Percentiles rank a stretch among this genome's conserved stretches.
These are phyloP conservation scores for Tapirus terrestris DNA, from an alignment of 2,113 vertebrate genomes.

Conservation along the genomic window DNA sequence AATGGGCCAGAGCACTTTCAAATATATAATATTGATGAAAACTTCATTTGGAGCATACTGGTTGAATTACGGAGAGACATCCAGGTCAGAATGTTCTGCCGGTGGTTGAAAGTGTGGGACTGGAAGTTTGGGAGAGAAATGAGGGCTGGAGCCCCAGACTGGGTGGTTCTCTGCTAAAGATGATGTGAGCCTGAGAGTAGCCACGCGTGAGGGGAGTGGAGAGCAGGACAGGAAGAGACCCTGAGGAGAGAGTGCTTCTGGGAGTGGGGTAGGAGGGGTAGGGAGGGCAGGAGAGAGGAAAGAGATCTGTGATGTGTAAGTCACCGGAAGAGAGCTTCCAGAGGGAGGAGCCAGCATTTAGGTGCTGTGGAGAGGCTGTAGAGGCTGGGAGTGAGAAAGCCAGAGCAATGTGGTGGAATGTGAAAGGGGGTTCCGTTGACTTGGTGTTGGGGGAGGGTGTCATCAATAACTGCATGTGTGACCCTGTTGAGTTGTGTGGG, in stretches of 20 bases:
- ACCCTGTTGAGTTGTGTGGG: neutral
- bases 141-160: neutral
- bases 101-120: neutral
- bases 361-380: neutral
- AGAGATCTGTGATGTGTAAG: neutral
- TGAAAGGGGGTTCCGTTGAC: neutral
- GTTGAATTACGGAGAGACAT: neutral
- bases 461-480: too few relatives aligned
- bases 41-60: neutral
- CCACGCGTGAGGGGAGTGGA: fast-evolving
- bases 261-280: neutral
- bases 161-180: neutral
- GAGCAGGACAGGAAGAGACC: neutral
- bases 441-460: too few relatives aligned
- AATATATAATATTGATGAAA: fast-evolving
- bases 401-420: too few relatives aligned
- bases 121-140: neutral
- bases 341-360: neutral
- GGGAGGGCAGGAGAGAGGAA: neutral
- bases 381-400: neutral
- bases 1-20: neutral
- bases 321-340: neutral
- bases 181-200: neutral
- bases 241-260: neutral
- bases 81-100: neutral